phyloP scores from a whole-genome alignment of 1,140 invertebrate genomes.

The Oscheius sp. region DNA sequence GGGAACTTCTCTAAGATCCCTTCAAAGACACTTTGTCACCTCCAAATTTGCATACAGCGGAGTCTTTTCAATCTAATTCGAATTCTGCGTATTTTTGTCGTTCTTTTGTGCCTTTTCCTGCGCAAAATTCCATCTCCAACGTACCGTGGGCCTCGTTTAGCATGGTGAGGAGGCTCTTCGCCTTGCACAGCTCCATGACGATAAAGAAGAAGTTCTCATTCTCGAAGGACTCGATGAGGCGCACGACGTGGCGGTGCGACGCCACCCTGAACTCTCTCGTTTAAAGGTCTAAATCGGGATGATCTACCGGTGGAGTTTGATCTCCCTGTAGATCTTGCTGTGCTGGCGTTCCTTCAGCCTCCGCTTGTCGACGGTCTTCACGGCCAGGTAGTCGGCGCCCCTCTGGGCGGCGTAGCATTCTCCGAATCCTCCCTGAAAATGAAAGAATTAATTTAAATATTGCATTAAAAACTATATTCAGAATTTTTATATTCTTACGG shows the following conservation, averaged over 20 bases:
- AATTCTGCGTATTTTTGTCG: too few species aligned
- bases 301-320: conserved; percentile 7
- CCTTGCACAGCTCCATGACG: conserved; percentile 18
- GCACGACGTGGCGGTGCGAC: conserved; percentile 12
- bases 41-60: too few species aligned
- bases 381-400: background rate
- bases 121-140: too few species aligned
- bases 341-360: background rate
- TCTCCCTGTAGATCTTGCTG: conserved; percentile 9
- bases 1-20: too few species aligned
- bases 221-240: conserved; percentile 1
- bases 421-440: conserved; percentile 20
- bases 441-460: background rate
- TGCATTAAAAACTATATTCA: background rate
- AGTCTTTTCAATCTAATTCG: too few species aligned
- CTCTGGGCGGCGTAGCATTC: conserved; percentile 2
- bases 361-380: conserved; percentile 11
- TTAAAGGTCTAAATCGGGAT: background rate
- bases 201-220: background rate
- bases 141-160: conserved; percentile 1
- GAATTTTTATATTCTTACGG: background rate
- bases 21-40: too few species aligned
- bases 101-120: background rate
- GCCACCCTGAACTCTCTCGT: background rate
- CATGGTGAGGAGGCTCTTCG: conserved; percentile 4